Conservation (phyloP, 2,888 invertebrate species). For the Cremastinae sp. region DNA sequence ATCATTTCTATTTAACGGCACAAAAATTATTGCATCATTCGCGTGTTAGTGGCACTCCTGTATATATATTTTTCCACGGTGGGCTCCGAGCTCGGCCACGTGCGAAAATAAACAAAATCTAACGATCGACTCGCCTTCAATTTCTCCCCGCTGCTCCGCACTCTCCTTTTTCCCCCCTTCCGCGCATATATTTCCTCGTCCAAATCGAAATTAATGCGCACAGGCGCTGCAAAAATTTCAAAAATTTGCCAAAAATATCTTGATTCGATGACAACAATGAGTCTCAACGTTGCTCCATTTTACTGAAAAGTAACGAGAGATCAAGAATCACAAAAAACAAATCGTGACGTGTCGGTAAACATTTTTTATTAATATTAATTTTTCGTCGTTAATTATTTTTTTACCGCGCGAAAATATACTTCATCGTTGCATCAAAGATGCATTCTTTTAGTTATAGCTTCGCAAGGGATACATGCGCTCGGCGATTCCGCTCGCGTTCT, state of each 20-base stretch:
- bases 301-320: too few species aligned
- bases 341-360: too few species aligned
- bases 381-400: too few species aligned
- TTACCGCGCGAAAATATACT: too few species aligned
- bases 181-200: constrained; percentile 14
- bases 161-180: neutral
- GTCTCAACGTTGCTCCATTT: too few species aligned
- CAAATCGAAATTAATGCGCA: constrained; percentile 2
- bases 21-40: constrained; percentile 47
- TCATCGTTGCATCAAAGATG: too few species aligned
- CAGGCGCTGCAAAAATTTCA: too few species aligned
- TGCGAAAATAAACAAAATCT: constrained; percentile 54
- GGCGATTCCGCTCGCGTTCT: neutral
- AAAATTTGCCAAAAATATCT: too few species aligned
- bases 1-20: constrained; percentile 19
- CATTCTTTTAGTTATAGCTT: too few species aligned
- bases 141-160: neutral
- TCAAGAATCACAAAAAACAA: too few species aligned
- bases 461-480: neutral
- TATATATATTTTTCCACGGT: constrained; percentile 43
- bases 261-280: too few species aligned
- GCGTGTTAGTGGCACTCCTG: constrained; percentile 48
- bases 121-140: constrained; percentile 19
- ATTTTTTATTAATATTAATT: too few species aligned
- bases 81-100: constrained; percentile 38